These are phyloP conservation scores for Aquatica leii DNA, from an alignment of 2,888 invertebrate species.

Conservation along the genomic window DNA sequence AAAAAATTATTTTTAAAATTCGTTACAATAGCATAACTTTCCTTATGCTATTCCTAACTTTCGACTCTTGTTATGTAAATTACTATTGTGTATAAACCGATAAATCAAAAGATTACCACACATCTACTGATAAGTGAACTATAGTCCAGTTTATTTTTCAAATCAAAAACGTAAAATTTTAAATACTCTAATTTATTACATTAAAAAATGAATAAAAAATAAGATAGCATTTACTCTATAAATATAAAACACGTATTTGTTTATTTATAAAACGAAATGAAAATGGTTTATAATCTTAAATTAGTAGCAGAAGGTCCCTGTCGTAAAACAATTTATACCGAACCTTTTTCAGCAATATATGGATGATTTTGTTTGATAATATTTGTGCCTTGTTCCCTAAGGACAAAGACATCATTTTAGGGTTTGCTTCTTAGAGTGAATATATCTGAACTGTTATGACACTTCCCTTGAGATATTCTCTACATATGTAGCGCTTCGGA, in stretches of 20 bases:
- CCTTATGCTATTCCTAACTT: no score
- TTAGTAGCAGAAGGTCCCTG: constrained; percentile 16
- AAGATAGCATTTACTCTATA: neutral
- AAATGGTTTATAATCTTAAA: constrained; percentile 11
- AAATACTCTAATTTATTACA: no score
- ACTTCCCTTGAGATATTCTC: constrained; percentile 16
- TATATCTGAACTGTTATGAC: constrained; percentile 23
- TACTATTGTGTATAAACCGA: no score
- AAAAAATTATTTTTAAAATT: no score
- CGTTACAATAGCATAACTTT: no score
- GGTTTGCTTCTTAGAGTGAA: constrained; percentile 42
- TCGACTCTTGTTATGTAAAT: no score
- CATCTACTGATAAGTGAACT: neutral
- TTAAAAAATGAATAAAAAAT: neutral
- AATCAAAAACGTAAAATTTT: no score
- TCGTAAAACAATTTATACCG: constrained; percentile 25
- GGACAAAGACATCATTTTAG: constrained; percentile 42
- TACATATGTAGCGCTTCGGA: neutral
- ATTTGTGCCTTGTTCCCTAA: constrained; percentile 38
- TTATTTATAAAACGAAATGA: no score
- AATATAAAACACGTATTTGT: no score
- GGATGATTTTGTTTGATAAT: constrained; percentile 26
- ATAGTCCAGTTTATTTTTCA: neutral
- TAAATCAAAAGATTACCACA: neutral
- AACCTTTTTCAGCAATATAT: constrained; percentile 18